A percentile compares a stretch with the other conserved stretches of the same genome.
Conservation (phyloP, 2,113 vertebrate genomes). For the Labrus mixtus region DNA sequence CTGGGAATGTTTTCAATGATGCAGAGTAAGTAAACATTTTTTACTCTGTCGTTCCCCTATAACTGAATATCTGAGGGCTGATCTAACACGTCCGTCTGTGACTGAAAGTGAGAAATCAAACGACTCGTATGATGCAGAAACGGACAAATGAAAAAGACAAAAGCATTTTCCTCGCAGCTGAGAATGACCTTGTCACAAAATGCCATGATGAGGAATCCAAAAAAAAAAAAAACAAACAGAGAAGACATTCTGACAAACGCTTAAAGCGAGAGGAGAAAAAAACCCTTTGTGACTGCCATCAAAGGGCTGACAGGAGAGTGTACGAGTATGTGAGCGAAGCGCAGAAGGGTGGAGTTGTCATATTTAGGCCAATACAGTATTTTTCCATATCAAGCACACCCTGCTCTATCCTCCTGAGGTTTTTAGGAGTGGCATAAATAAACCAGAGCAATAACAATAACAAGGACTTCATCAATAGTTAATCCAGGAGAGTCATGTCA, state of each 20-base stretch:
- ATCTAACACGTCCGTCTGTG: background rate
- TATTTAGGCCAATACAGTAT: background rate
- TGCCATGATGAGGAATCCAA: background rate
- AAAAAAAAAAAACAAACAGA: background rate
- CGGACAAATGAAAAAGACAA: background rate
- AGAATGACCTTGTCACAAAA: conserved; percentile 1
- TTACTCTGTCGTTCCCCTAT: background rate
- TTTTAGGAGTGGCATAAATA: background rate
- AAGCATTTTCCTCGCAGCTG: background rate
- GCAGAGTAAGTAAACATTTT: too few species aligned
- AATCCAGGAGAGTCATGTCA: conserved; percentile 21
- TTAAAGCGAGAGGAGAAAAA: background rate
- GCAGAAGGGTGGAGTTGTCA: background rate
- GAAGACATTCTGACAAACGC: background rate
- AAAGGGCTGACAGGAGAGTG: background rate
- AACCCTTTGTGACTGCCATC: background rate
- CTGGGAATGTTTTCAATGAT: too few species aligned
- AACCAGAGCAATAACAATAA: background rate
- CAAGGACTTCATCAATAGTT: background rate
- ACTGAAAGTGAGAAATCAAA: background rate
- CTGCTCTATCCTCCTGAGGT: background rate
- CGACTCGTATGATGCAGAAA: background rate
- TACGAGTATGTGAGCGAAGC: background rate
- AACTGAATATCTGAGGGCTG: background rate
- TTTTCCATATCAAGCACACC: background rate